A percentile compares a stretch with the other conserved stretches of the same genome.
Evolutionary conservation across 2,888 invertebrate genomes (phyloP).

Genomic region (Geotrupes spiniger): DNA sequence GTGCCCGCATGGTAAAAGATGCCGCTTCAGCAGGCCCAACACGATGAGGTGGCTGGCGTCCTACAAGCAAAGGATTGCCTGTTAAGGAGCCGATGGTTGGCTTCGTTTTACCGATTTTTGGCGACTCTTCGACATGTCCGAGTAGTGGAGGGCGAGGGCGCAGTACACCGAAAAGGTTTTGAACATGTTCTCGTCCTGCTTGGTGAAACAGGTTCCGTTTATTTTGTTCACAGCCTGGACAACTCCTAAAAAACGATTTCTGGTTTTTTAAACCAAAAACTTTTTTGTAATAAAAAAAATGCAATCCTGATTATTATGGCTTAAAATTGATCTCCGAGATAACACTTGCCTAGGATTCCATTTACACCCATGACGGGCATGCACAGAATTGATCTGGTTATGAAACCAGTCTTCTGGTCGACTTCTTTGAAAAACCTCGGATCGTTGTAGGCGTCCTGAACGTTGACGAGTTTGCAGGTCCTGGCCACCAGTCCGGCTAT

Average conservation of each 20-base stretch:
- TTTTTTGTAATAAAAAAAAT: background rate
- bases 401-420: slow-evolving; percentile 56
- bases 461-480: slow-evolving; percentile 53
- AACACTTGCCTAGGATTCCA: slow-evolving; percentile 51
- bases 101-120: slow-evolving; percentile 51
- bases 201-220: slow-evolving; percentile 50
- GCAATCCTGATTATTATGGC: background rate
- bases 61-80: slow-evolving; percentile 14
- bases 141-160: slow-evolving; percentile 58
- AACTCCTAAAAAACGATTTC: slow-evolving; percentile 49
- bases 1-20: slow-evolving; percentile 56
- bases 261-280: background rate
- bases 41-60: slow-evolving; percentile 14
- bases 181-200: slow-evolving; percentile 56
- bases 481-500: slow-evolving; percentile 56
- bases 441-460: slow-evolving; percentile 58
- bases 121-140: slow-evolving; percentile 54
- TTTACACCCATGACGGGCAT: slow-evolving; percentile 55
- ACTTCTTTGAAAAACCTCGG: slow-evolving; percentile 54
- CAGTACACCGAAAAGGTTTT: slow-evolving; percentile 58
- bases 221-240: slow-evolving; percentile 60
- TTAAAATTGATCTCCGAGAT: background rate
- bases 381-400: slow-evolving; percentile 56
- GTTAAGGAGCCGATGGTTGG: no score
- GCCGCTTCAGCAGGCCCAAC: slow-evolving; percentile 47